A percentile compares a stretch with the other conserved stretches of the same genome.
Conservation (phyloP, 2,797 vertebrate species). For the Paratrypauchen microcephalus region DNA sequence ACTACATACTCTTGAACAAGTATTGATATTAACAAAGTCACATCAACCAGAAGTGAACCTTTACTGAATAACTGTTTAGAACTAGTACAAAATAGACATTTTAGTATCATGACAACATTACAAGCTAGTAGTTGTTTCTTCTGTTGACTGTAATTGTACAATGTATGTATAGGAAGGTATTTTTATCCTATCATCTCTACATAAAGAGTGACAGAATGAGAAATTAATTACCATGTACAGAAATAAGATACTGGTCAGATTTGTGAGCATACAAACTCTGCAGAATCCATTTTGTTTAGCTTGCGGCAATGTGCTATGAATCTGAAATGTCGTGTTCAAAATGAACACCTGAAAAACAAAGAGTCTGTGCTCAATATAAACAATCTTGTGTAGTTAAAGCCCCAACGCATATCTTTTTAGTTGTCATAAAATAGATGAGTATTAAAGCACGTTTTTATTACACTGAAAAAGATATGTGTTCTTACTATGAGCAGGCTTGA, state of each 20-base stretch:
- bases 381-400: too few species aligned
- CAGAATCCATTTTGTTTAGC: background rate
- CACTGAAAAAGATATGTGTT: too few species aligned
- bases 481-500: too few species aligned
- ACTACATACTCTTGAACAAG: too few species aligned
- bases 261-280: background rate
- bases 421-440: too few species aligned
- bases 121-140: too few species aligned
- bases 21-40: background rate
- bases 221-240: background rate
- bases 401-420: too few species aligned
- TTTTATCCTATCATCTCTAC: background rate
- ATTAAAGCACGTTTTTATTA: too few species aligned
- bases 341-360: background rate
- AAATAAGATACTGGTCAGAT: background rate
- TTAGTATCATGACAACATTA: too few species aligned
- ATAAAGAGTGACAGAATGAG: background rate
- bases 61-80: background rate
- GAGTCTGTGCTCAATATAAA: background rate
- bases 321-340: background rate
- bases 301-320: background rate
- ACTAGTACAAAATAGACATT: too few species aligned
- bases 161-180: background rate
- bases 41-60: background rate
- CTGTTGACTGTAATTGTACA: background rate